A percentile compares a stretch with the other conserved stretches of the same genome.
Evolutionary conservation across 2,113 vertebrate genomes (phyloP).

Genomic region (Orthonyx spaldingii): DNA sequence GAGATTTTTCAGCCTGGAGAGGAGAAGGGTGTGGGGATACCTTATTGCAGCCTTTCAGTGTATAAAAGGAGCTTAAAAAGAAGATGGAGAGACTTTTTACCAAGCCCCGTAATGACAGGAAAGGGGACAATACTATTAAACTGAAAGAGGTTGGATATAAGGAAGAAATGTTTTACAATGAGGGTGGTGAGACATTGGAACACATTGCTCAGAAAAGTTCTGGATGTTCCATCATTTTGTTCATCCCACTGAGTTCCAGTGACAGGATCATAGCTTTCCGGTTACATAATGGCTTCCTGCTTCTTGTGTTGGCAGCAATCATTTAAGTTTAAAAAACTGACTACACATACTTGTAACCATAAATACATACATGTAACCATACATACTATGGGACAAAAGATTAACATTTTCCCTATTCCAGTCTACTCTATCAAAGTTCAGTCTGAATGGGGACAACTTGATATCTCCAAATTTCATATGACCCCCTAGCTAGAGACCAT

Average conservation of each 20-base stretch:
- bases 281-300: not conserved
- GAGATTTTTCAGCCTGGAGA: not conserved
- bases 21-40: not conserved
- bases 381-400: not conserved
- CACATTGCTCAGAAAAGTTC: not conserved
- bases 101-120: not conserved
- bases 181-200: not conserved
- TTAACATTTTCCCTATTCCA: not conserved
- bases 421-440: not conserved
- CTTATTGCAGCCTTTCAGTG: not conserved
- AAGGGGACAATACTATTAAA: not conserved
- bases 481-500: not conserved
- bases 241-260: not conserved
- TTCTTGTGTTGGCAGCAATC: not conserved
- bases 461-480: not conserved
- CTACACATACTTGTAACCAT: not conserved
- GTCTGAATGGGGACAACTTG: not conserved
- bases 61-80: not conserved
- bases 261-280: not conserved
- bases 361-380: not conserved
- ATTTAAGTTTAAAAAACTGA: not conserved
- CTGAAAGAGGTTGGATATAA: not conserved
- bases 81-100: not conserved
- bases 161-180: not conserved
- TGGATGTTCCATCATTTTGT: not conserved